A percentile compares a stretch with the other conserved stretches of the same genome.
Evolutionary conservation across 2,888 invertebrate genomes (phyloP).

Genomic region (Amiota mariae): DNA sequence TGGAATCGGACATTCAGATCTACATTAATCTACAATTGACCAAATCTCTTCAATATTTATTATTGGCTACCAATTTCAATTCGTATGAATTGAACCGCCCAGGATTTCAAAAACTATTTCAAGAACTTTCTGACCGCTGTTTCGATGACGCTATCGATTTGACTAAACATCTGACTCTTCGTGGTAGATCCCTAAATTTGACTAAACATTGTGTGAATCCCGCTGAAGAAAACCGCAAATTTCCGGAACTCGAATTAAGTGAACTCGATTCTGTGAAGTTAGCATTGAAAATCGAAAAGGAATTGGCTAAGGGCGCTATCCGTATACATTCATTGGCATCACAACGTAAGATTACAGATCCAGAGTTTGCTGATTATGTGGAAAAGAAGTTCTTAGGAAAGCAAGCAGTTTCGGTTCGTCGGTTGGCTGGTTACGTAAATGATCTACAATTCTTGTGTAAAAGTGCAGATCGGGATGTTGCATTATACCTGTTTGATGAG

Average conservation of each 20-base stretch:
- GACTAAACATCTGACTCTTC: conserved; percentile 82
- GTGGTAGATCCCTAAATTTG: conserved; percentile 79
- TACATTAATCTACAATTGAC: conserved; percentile 78
- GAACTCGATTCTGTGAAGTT: conserved; percentile 82
- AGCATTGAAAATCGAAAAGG: conserved; percentile 83
- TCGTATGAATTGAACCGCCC: conserved; percentile 82
- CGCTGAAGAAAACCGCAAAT: conserved; percentile 6
- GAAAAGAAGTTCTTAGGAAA: conserved; percentile 83
- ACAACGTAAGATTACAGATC: conserved; percentile 75
- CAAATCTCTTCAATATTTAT: conserved; percentile 82
- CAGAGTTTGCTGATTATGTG: conserved; percentile 82
- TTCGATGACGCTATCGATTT: conserved; percentile 83
- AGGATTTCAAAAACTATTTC: conserved; percentile 83
- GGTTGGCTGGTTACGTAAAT: conserved; percentile 81
- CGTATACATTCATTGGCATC: conserved; percentile 79
- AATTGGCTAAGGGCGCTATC: conserved; percentile 79
- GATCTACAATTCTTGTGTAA: conserved; percentile 80
- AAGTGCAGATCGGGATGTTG: conserved; percentile 77
- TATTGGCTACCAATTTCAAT: conserved; percentile 83
- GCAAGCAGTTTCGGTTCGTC: conserved; percentile 79
- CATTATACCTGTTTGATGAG: conserved; percentile 84
- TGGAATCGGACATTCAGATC: conserved; percentile 51
- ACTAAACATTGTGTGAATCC: conserved; percentile 59
- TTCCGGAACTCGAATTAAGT: conserved; percentile 60
- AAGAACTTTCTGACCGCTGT: conserved; percentile 81